phyloP scores from a whole-genome alignment of 2,888 invertebrate genomes.

The Hirtodrosophila cameraria region DNA sequence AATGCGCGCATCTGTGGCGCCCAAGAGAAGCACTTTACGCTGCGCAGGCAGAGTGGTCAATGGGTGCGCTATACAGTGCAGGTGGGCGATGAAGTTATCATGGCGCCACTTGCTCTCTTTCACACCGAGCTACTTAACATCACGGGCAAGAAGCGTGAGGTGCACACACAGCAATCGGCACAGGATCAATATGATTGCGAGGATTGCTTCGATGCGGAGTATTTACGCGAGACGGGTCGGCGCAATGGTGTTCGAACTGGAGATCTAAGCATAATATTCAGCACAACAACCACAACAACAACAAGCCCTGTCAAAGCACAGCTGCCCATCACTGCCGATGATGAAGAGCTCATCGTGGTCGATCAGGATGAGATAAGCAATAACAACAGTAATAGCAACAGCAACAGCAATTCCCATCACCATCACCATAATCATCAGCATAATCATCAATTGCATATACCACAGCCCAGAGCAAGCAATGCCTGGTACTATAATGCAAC shows the following conservation, averaged over 20 bases:
- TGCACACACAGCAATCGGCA: slow-evolving; percentile 87
- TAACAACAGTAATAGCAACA: slow-evolving; percentile 42
- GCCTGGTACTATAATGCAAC: slow-evolving; percentile 87
- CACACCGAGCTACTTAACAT: slow-evolving; percentile 94
- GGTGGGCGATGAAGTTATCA: slow-evolving; percentile 95
- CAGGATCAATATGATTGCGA: slow-evolving; percentile 91
- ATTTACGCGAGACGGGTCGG: slow-evolving; percentile 92
- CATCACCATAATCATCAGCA: neutral
- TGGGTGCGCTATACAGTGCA: slow-evolving; percentile 90
- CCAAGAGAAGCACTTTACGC: slow-evolving; percentile 91
- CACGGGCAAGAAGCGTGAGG: slow-evolving; percentile 88
- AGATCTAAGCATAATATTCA: slow-evolving; percentile 17
- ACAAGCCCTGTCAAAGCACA: slow-evolving; percentile 32
- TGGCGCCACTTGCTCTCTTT: slow-evolving; percentile 95
- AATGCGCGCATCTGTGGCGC: slow-evolving; percentile 95
- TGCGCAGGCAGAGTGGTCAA: slow-evolving; percentile 86
- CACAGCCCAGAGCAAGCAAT: slow-evolving; percentile 22
- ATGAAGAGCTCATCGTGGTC: slow-evolving; percentile 85
- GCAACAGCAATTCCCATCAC: neutral
- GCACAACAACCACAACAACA: neutral
- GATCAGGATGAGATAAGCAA: slow-evolving; percentile 69
- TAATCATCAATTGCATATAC: slow-evolving; percentile 87
- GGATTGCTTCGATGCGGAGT: slow-evolving; percentile 97
- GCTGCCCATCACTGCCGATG: slow-evolving; percentile 84
- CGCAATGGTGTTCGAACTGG: slow-evolving; percentile 63